Conservation (phyloP, 2,888 invertebrate species). For the Thymelicus acteon region DNA sequence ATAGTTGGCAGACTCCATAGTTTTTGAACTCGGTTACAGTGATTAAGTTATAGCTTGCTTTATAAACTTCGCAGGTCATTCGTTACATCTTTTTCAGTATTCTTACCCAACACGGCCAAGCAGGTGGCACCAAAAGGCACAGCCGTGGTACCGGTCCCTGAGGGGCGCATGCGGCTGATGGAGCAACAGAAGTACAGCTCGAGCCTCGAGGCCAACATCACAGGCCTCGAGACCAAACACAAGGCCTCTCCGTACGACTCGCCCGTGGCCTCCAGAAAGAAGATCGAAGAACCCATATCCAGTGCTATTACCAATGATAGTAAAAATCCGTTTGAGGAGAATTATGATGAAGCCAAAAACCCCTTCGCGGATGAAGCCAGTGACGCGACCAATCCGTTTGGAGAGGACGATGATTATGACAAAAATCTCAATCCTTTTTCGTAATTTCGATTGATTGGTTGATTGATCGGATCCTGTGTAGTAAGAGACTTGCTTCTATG, state of each 20-base stretch:
- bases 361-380: constrained; percentile 85
- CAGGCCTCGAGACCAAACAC: constrained; percentile 59
- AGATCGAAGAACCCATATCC: constrained; percentile 47
- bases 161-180: constrained; percentile 83
- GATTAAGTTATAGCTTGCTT: too few relatives aligned
- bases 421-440: constrained; percentile 91
- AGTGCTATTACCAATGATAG: constrained; percentile 55
- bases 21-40: too few relatives aligned
- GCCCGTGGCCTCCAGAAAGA: constrained; percentile 49
- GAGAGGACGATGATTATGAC: constrained; percentile 87
- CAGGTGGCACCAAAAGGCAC: constrained; percentile 68
- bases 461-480: too few relatives aligned
- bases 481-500: background rate
- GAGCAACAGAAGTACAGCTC: constrained; percentile 84
- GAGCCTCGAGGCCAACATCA: constrained; percentile 86
- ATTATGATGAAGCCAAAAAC: constrained; percentile 86
- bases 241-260: constrained; percentile 52
- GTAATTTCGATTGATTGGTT: constrained; percentile 48
- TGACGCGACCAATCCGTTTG: constrained; percentile 84
- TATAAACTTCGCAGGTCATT: background rate
- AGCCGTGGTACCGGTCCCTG: constrained; percentile 79
- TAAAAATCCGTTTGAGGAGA: constrained; percentile 73
- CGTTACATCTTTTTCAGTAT: constrained; percentile 58
- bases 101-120: constrained; percentile 61
- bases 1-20: too few relatives aligned